A percentile compares a stretch with the other conserved stretches of the same genome.
Conservation (phyloP, 1,140 invertebrate species). For the Meloidogyne floridensis region DNA sequence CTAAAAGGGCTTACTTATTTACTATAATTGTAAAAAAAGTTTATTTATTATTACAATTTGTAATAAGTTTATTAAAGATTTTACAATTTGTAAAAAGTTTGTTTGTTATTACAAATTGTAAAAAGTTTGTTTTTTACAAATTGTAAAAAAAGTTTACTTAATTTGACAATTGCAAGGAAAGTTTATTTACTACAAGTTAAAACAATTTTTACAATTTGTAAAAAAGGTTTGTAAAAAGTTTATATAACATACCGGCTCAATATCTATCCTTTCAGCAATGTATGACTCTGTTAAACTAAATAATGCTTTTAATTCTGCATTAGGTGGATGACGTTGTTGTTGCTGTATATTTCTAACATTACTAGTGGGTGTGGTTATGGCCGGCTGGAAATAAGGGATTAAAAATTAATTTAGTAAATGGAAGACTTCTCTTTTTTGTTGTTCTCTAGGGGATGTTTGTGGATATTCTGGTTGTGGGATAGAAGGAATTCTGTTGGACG, state of each 20-base stretch:
- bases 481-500: not conserved
- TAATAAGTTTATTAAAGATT: too few species aligned
- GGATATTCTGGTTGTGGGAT: not conserved
- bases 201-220: too few species aligned
- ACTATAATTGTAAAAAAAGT: too few species aligned
- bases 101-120: too few species aligned
- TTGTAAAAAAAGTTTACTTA: too few species aligned
- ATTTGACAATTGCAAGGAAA: too few species aligned
- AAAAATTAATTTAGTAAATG: not conserved
- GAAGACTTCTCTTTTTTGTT: not conserved
- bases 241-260: constrained; percentile 73
- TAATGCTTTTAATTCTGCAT: constrained; percentile 45
- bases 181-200: too few species aligned
- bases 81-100: too few species aligned
- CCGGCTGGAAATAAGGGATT: not conserved
- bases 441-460: not conserved
- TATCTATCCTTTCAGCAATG: constrained; percentile 44
- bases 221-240: constrained; percentile 80
- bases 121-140: too few species aligned
- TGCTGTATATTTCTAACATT: too few species aligned
- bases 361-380: not conserved
- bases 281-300: constrained; percentile 44
- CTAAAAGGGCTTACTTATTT: too few species aligned
- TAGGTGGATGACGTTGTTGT: constrained; percentile 32
- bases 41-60: too few species aligned